Conservation (phyloP, 2,888 invertebrate genomes). For the Leucania comma region DNA sequence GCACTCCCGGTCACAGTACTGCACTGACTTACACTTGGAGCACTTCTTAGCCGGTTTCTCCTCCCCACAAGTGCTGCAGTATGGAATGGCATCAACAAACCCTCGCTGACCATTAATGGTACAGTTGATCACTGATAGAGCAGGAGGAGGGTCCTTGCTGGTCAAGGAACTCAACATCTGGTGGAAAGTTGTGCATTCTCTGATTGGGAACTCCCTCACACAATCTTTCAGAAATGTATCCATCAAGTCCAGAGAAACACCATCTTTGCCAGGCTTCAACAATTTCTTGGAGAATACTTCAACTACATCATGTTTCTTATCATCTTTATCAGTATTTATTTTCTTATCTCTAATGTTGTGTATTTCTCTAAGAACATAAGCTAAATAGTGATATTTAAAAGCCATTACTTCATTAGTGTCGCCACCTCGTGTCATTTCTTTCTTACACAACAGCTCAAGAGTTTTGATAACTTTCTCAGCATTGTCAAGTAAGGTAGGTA, state of each 20-base stretch:
- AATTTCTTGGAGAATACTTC: conserved; percentile 95
- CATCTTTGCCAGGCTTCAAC: conserved; percentile 94
- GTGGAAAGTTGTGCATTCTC: conserved; percentile 97
- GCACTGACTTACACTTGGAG: conserved; percentile 97
- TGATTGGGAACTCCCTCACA: conserved; percentile 97
- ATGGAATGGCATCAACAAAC: conserved; percentile 92
- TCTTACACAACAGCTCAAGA: conserved; percentile 95
- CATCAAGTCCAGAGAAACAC: conserved; percentile 92
- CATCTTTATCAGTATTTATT: conserved; percentile 88
- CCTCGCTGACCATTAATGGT: conserved; percentile 97
- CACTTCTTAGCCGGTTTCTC: conserved; percentile 98
- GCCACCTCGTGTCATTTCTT: conserved; percentile 95
- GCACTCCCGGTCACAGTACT: conserved; percentile 98
- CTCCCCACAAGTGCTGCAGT: conserved; percentile 96
- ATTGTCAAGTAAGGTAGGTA: conserved; percentile 93
- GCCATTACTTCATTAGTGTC: conserved; percentile 97
- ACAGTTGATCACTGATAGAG: conserved; percentile 93
- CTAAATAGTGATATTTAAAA: conserved; percentile 96
- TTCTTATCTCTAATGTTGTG: conserved; percentile 93
- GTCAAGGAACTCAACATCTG: conserved; percentile 95
- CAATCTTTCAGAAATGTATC: conserved; percentile 95
- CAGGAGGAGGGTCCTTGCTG: conserved; percentile 93
- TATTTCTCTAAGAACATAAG: conserved; percentile 94
- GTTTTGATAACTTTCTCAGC: conserved; percentile 94
- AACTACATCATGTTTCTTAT: conserved; percentile 92